Evolutionary conservation across 2,113 vertebrate genomes (phyloP).

Genomic region (Rynchops niger): DNA sequence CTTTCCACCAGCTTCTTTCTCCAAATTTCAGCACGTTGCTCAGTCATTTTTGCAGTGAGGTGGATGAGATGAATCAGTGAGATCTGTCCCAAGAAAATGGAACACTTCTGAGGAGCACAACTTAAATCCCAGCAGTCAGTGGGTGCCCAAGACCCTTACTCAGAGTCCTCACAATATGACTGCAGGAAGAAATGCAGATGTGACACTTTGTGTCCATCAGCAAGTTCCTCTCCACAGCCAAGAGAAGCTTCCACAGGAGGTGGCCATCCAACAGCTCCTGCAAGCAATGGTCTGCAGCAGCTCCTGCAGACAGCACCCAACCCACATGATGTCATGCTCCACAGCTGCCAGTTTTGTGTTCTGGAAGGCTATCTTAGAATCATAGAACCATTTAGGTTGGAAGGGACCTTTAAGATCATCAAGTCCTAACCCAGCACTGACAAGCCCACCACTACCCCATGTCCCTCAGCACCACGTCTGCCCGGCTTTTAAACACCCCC

Average conservation of each 20-base stretch:
- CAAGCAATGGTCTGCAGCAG: too few species aligned
- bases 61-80: neutral
- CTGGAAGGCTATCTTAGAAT: too few species aligned
- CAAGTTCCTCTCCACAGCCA: neutral
- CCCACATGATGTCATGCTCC: accelerated
- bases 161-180: neutral
- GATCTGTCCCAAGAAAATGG: neutral
- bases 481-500: too few species aligned
- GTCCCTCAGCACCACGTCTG: too few species aligned
- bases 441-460: too few species aligned
- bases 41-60: neutral
- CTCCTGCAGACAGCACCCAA: neutral
- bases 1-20: neutral
- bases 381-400: too few species aligned
- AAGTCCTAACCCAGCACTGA: too few species aligned
- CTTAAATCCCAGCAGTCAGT: neutral
- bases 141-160: accelerated
- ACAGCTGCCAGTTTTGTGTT: neutral
- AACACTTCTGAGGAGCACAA: neutral
- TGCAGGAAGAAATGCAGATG: too few species aligned
- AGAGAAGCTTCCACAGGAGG: neutral
- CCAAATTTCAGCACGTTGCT: neutral
- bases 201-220: neutral
- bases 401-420: too few species aligned
- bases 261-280: neutral